Evolutionary conservation across 23 tunicate species (phyloP).

Genomic region (Styela plicata): DNA sequence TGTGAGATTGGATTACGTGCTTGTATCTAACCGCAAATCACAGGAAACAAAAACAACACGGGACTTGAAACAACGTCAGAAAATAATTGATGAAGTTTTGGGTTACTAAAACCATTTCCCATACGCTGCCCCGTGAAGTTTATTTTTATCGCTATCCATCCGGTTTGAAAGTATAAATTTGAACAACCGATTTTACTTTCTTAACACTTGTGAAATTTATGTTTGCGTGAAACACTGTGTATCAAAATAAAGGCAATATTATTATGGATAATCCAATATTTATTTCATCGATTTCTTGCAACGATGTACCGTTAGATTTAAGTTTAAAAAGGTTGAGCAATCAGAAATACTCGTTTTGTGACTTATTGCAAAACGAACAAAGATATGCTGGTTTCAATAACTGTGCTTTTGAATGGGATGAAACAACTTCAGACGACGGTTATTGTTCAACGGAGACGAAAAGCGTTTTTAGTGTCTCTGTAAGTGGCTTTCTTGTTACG

Average conservation of each 20-base stretch:
- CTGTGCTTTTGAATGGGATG: constrained; percentile 20
- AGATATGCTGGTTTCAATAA: constrained; percentile 1
- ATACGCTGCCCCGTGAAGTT: background rate
- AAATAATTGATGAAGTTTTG: background rate
- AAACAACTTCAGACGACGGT: background rate
- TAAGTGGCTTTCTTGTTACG: background rate
- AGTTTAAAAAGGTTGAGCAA: background rate
- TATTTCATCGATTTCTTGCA: constrained; percentile 13
- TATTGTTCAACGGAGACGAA: background rate
- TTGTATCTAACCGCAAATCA: background rate
- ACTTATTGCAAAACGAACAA: background rate
- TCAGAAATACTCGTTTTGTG: background rate
- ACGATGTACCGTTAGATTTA: constrained; percentile 15
- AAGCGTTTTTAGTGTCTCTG: background rate
- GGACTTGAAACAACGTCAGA: background rate
- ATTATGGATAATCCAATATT: constrained; percentile 20
- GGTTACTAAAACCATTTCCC: background rate
- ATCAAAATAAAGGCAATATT: background rate
- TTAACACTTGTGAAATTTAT: background rate
- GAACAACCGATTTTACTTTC: background rate
- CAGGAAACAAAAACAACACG: background rate
- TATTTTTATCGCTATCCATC: background rate
- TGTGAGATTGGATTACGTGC: background rate
- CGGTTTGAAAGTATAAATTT: background rate
- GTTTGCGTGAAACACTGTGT: background rate